Evolutionary conservation across 2,888 invertebrate genomes (phyloP).

Genomic region (Calameuta idolon): DNA sequence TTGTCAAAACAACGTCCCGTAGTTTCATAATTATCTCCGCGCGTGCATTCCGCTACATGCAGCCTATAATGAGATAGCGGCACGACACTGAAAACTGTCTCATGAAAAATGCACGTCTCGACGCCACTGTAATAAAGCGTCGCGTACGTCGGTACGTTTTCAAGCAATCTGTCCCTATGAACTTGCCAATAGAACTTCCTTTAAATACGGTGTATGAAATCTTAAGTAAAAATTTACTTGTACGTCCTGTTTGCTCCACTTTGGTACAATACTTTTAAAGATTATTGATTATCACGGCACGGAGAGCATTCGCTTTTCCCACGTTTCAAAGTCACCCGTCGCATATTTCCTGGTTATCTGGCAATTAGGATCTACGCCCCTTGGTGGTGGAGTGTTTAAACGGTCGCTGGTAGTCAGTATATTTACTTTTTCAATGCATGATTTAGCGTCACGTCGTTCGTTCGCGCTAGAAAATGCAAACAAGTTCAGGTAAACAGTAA

Average conservation of each 20-base stretch:
- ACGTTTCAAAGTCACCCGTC: constrained; percentile 10
- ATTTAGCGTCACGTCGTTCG: constrained; percentile 41
- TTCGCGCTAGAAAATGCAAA: constrained; percentile 17
- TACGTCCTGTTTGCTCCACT: background rate
- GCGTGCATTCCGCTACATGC: constrained; percentile 33
- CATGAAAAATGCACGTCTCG: constrained; percentile 55
- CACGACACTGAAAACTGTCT: constrained; percentile 57
- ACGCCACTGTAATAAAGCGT: constrained; percentile 40
- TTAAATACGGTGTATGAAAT: too few species aligned
- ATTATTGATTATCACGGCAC: background rate
- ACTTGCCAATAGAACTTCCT: too few species aligned
- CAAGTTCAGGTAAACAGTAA: background rate
- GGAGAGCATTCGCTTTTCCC: background rate
- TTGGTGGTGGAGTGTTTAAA: constrained; percentile 20
- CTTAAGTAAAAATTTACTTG: background rate
- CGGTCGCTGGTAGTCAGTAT: constrained; percentile 24
- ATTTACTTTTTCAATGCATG: constrained; percentile 50
- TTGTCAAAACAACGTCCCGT: background rate
- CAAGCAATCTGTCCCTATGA: too few species aligned
- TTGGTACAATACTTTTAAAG: background rate
- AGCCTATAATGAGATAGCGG: constrained; percentile 46
- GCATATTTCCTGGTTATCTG: constrained; percentile 44
- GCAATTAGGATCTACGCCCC: constrained; percentile 55
- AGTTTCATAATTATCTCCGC: background rate
- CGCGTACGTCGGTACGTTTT: constrained; percentile 15